A percentile compares a stretch with the other conserved stretches of the same genome.
Conservation (phyloP, 2,113 vertebrate genomes). For the Polypterus bichir region DNA sequence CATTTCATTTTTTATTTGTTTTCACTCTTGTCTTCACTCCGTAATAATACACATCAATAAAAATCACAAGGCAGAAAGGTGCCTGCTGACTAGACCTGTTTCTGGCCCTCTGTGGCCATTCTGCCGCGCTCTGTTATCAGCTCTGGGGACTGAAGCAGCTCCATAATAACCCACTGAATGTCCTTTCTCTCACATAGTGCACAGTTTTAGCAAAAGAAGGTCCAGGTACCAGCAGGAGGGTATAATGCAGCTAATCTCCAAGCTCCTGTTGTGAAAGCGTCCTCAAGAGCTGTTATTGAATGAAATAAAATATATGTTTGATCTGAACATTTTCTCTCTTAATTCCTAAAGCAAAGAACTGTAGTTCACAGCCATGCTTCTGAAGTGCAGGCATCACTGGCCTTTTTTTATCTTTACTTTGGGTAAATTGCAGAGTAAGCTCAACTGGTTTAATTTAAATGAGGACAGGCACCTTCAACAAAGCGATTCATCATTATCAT, state of each 20-base stretch:
- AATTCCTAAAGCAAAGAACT: constrained; percentile 1
- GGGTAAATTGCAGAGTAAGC: too few relatives aligned
- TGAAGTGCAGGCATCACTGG: too few relatives aligned
- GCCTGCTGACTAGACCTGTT: background rate
- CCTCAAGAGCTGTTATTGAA: constrained; percentile 24
- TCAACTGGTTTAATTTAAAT: too few relatives aligned
- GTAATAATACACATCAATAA: background rate
- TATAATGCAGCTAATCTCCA: constrained; percentile 31
- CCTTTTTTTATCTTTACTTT: too few relatives aligned
- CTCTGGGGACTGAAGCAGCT: background rate
- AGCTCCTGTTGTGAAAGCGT: constrained; percentile 33
- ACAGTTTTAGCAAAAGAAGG: constrained; percentile 3
- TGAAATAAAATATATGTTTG: constrained; percentile 19
- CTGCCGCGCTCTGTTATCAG: background rate
- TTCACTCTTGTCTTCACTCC: too few relatives aligned
- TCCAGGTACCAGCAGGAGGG: constrained; percentile 17
- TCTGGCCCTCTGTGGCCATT: background rate
- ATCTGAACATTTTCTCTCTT: constrained; percentile 13
- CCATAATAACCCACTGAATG: background rate
- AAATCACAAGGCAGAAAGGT: background rate
- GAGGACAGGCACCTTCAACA: too few relatives aligned
- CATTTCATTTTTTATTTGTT: too few relatives aligned
- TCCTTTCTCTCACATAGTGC: background rate
- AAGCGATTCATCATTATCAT: too few relatives aligned
- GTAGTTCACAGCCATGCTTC: too few relatives aligned